Conservation (phyloP, 2,888 invertebrate genomes). For the Erynnis tages region DNA sequence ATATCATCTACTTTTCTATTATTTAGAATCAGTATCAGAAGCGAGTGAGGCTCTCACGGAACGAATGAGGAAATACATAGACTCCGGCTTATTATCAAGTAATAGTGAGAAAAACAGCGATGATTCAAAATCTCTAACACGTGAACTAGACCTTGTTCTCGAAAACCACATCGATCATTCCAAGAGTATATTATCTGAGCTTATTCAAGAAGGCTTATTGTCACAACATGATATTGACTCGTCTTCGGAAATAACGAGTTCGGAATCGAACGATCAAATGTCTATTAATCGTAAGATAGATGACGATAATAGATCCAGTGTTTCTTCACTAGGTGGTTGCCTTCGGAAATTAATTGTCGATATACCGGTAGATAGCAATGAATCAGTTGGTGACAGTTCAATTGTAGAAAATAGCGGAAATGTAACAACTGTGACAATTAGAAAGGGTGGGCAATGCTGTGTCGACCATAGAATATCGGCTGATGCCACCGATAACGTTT, state of each 20-base stretch:
- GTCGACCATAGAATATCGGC: constrained; percentile 74
- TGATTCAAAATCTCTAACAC: constrained; percentile 28
- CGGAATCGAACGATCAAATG: constrained; percentile 57
- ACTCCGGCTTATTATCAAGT: constrained; percentile 69
- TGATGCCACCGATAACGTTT: constrained; percentile 70
- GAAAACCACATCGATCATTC: constrained; percentile 48
- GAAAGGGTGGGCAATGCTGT: constrained; percentile 68
- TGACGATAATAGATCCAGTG: constrained; percentile 59
- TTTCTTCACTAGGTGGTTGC: constrained; percentile 55
- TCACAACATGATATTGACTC: constrained; percentile 71
- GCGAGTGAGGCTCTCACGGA: constrained; percentile 72
- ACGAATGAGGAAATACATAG: constrained; percentile 75
- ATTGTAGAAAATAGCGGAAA: constrained; percentile 63
- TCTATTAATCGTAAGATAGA: constrained; percentile 55
- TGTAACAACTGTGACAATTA: constrained; percentile 66
- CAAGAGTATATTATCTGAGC: constrained; percentile 68
- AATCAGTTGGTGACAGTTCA: constrained; percentile 59
- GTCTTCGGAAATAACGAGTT: constrained; percentile 61
- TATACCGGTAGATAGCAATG: constrained; percentile 65
- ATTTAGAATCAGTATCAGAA: constrained; percentile 74
- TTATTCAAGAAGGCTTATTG: constrained; percentile 72
- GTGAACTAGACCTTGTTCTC: constrained; percentile 41
- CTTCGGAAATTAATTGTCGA: constrained; percentile 68
- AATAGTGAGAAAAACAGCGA: constrained; percentile 46
- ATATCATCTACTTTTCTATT: constrained; percentile 78